Evolutionary conservation across 2,888 invertebrate species (phyloP), one percentile per base, ranked within the genome.

Genomic region (Leptinotarsa juncta): DNA sequence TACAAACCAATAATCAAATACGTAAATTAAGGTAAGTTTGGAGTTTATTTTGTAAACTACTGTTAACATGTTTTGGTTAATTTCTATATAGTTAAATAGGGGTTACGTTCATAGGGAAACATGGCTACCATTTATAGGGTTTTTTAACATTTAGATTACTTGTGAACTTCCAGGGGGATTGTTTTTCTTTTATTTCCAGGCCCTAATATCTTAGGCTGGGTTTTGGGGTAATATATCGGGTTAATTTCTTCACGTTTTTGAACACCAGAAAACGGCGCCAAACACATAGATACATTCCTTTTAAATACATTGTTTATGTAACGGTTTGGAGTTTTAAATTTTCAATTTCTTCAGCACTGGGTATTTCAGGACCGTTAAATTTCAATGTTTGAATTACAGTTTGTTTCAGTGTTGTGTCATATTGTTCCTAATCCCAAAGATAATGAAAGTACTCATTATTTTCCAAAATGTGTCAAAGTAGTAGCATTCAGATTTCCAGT

Each of bases 21-120:
- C 48, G 60, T 68, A 60, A 65, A 23, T 32, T 51, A 20, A 67
- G 75, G 72, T 75, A 50, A 72, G 75, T 70, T 10, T 51, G 20
- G 49, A 70, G 72, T 14, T 26, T 3, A 15, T 62, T 42, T 16
- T 32, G 16, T 32, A 3, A 32, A 32, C n/a, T 16, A 32, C 18
- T 5, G 15, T n/a, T 62, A 16, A 32, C 1, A n/a, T 32, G 2
- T 62, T 62, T 42, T 26, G n/a, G n/a, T 32, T 3, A 18, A 23
- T 60, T 62, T 62, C n/a, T 16, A 51, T 51, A 51, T 15, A 2
- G 4, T 51, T 12, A 2, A 51, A 5, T 62, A 16, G 1, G n/a
- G 32, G 32, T 32, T 32, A 32, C 32, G 42, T 26, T 16, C 32
- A 62, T 42, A 7, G 26, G 12, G 42, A 12, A 62, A 32, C 5